Base-by-base conservation (phyloP, 2,113 vertebrate species). In the Verasper variegatus region DNA sequence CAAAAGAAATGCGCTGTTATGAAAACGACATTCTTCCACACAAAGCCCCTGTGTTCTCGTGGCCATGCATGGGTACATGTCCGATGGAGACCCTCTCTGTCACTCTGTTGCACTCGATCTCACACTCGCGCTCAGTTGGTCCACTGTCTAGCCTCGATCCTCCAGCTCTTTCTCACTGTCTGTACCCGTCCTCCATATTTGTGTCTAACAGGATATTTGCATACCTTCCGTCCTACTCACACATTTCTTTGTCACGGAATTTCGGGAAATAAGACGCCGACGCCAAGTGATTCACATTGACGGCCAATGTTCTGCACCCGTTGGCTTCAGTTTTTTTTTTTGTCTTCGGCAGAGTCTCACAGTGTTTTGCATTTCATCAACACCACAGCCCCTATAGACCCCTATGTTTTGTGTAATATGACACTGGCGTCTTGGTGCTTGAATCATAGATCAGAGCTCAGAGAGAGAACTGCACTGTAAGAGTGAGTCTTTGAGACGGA, bases 1-100 rank as follows among this genome's bases (percentile, higher is more conserved):
- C 80, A 71, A 82, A 89, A 93, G 92, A 91, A 94, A 87, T 78
- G 84, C 63, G 80, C 91, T 85, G 92, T 93, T 93, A 94, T 94
- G 91, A 93, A 91, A 94, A 95, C 86, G 78, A 82, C 93, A 95
- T 94, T 95, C 94, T 91, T 93, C 76, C 58, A 18, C 91, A 95
- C 94, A 95, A 95, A 95, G 92, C 81, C 77, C 52, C 91, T 88
- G 90, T 95, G 94, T 95, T 94, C 86, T 78, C 76, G 31, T 62
- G 81, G 79, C 92, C 87, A 88, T 64, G 83, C 82, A 84, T 78
- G 84, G 81, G 71, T 84, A 79, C 88, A 88, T 84, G 88, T 89
- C 89, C 74, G 68, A 76, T 52, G 79, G 60, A 82, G 83, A 89
- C 79, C 85, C 78, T 83, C 71, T 65, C 54, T 86, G 78, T 79